These are phyloP conservation scores for Tridacna crocea DNA, from an alignment of 2,888 invertebrate genomes.

Conservation along the genomic window DNA sequence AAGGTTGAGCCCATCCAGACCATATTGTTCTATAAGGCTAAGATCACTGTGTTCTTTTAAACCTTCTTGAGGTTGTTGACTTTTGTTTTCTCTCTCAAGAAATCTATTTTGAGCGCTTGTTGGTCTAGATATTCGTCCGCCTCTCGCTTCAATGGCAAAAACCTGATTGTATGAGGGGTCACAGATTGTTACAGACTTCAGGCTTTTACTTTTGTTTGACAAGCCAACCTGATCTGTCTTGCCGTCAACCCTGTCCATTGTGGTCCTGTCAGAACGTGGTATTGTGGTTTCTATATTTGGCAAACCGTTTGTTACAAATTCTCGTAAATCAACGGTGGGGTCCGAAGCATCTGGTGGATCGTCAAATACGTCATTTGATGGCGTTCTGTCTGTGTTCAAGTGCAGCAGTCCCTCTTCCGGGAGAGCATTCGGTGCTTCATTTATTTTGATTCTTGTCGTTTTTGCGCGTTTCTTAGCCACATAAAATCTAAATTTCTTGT, in stretches of 20 bases:
- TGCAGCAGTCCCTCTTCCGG: slow-evolving; percentile 5
- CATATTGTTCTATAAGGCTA: background rate
- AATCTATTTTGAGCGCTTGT: background rate
- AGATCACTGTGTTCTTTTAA: background rate
- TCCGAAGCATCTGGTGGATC: slow-evolving; percentile 43
- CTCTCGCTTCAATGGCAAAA: slow-evolving; percentile 38
- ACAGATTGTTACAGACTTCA: slow-evolving; percentile 54
- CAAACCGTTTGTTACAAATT: slow-evolving; percentile 44
- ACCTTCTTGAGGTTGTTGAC: background rate
- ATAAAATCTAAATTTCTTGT: slow-evolving; percentile 56
- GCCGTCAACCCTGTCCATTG: slow-evolving; percentile 35
- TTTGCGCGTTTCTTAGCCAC: slow-evolving; percentile 40
- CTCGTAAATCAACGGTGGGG: slow-evolving; percentile 39
- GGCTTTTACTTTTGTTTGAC: slow-evolving; percentile 45
- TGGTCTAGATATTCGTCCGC: background rate
- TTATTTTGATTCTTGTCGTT: slow-evolving; percentile 31
- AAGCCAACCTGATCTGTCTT: slow-evolving; percentile 37
- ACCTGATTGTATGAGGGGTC: slow-evolving; percentile 53
- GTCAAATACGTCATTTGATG: slow-evolving; percentile 42
- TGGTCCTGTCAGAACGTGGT: slow-evolving; percentile 42
- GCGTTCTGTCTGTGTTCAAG: background rate
- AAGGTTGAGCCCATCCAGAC: background rate
- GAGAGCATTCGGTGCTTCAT: slow-evolving; percentile 6
- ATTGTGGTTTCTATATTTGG: slow-evolving; percentile 40
- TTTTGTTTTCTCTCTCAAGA: background rate